phyloP scores from a whole-genome alignment of 1,140 invertebrate species.

The Lepidurus arcticus region DNA sequence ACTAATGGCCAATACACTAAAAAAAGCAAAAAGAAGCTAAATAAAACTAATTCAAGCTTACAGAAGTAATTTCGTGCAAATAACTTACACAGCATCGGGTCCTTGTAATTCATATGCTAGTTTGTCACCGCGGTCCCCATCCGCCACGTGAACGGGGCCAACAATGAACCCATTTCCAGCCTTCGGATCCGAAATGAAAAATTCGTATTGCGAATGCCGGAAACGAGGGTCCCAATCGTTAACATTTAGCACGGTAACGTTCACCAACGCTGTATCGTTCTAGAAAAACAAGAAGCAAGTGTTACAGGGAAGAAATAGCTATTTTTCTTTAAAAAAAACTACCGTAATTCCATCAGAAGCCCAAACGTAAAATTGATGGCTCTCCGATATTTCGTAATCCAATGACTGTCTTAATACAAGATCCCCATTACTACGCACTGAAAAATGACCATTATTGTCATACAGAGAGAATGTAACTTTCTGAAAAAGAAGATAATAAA shows the following conservation, averaged over 20 bases:
- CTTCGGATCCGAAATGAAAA: conserved; percentile 52
- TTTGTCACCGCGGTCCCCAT: conserved; percentile 70
- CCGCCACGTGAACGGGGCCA: conserved; percentile 66
- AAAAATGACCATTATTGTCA: conserved; percentile 55
- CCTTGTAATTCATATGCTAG: conserved; percentile 64
- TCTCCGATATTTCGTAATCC: conserved; percentile 69
- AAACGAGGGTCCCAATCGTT: conserved; percentile 87
- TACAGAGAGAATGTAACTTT: conserved; percentile 38
- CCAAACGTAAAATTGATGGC: conserved; percentile 62
- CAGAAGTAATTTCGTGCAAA: conserved; percentile 42
- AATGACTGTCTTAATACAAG: conserved; percentile 65
- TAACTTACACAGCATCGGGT: conserved; percentile 57
- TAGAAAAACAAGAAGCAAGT: conserved; percentile 46
- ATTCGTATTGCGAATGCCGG: conserved; percentile 78
- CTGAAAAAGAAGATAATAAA: conserved; percentile 23
- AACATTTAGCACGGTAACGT: conserved; percentile 74
- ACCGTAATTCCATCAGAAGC: conserved; percentile 74
- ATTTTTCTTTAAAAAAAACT: conserved; percentile 38
- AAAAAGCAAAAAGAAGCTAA: conserved; percentile 28
- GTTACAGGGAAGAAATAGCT: neutral
- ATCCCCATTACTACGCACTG: conserved; percentile 69
- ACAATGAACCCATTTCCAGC: conserved; percentile 44
- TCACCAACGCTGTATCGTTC: conserved; percentile 69
- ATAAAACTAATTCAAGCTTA: neutral
- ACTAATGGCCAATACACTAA: conserved; percentile 50